Percentiles rank a stretch among this genome's conserved stretches.
Conservation (phyloP, 2,888 invertebrate species). For the Apantesis nais region DNA sequence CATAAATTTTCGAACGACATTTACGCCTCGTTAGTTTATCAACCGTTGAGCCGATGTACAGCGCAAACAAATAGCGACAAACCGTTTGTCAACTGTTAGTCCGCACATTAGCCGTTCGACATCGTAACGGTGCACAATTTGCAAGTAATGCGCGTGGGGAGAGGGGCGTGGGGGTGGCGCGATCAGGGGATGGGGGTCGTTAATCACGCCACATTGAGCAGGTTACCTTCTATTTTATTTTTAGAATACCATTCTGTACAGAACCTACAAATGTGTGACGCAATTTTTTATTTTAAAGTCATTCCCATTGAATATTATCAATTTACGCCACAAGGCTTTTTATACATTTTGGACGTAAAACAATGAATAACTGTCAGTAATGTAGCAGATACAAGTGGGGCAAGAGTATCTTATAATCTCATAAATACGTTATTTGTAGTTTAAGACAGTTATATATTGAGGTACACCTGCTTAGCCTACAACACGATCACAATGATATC, state of each 20-base stretch:
- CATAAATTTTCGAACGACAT: background rate
- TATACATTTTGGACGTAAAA: background rate
- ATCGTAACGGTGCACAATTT: conserved; percentile 20
- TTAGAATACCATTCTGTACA: conserved; percentile 16
- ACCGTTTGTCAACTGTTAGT: background rate
- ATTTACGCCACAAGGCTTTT: background rate
- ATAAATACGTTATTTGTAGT: too few species aligned
- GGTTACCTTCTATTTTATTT: conserved; percentile 27
- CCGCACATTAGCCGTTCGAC: background rate
- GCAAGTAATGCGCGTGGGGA: conserved; percentile 21
- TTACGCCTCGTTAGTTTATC: background rate
- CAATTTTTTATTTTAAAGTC: background rate
- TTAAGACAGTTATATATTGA: background rate
- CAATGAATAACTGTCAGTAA: background rate
- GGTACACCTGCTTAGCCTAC: background rate
- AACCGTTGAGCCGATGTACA: background rate
- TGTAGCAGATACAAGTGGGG: too few species aligned
- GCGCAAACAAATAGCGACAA: background rate
- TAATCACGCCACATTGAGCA: conserved; percentile 27
- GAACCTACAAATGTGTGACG: conserved; percentile 21
- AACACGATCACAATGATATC: background rate
- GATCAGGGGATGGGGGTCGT: conserved; percentile 16
- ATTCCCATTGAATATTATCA: conserved; percentile 4
- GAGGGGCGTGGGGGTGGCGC: background rate
- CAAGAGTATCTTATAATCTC: background rate